Base-by-base conservation (phyloP, 1,140 invertebrate species). In the Dendroctonus ponderosae region DNA sequence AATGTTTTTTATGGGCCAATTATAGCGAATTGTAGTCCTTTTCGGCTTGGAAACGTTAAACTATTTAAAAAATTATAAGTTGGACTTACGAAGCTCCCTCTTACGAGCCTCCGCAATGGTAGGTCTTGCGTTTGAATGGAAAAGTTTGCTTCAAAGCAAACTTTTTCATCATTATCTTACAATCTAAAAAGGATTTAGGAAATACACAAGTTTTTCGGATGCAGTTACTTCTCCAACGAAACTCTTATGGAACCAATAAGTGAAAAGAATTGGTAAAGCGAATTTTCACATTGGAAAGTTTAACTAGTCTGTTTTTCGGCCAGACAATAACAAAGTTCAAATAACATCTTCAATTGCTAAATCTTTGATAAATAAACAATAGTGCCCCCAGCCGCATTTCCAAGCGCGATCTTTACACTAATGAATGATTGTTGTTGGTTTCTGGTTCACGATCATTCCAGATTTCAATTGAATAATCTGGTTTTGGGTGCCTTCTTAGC, bases 1-100 rank as follows among this genome's bases (percentile, higher is more conserved):
- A 62, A 62, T 50, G 52, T 41, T 51, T 60, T 60, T 37, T 49
- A 62, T 39, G 11, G 40, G 58, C 58, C 58, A 61, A 52, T 62
- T 48, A 51, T 62, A 51, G 15, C 12, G 43, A 42, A 40, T 11
- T 42, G 11, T 12, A 5, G 43, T 41, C 9, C 6, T 57, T 57
- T 12, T 57, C 54, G 54, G 54, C 12, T 42, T 40, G 38, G n/a
- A 6, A 57, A 57, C 7, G 39, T n/a, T n/a, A 14, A 12, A 50
- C 1, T 7, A 50, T 12, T 46, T 46, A 2, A 11, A 26, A 26
- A 26, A 26, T 1, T 1, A 26, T 3, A 26, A 26, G 1, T 26
- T 26, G 26, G 1, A 26, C 26, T 26, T 26, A 26, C 26, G 26
- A 3, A 2, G 26, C 1, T 26, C 1, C 26, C 3, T 26, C 26